Base-by-base conservation (phyloP, 2,888 invertebrate species). In the Sepioteuthis lessoniana region DNA sequence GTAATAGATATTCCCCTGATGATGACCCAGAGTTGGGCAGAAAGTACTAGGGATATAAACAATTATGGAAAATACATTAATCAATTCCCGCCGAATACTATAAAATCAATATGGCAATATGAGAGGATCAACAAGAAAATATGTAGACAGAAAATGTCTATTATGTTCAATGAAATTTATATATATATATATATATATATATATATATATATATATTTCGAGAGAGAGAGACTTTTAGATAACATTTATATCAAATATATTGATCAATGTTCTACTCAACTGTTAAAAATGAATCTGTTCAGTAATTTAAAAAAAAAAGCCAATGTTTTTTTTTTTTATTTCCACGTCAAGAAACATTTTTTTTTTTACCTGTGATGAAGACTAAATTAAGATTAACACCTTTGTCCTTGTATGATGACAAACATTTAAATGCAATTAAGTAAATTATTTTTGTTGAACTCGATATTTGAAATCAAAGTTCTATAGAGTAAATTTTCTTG, bases 381-480 rank as follows among this genome's bases (percentile, higher is more conserved):
- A 76, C 76, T 16, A 76, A 76, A 76, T 76, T 76, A 76, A 76
- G 76, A 76, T 76, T 76, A 76, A 76, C 76, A 76, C 76, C 76
- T 76, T 76, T 35, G 76, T 76, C n/a, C n/a, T 19, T 76, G n/a
- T 76, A 35, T n/a, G n/a, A 76, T 55, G 55, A 55, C 55, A 76
- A 76, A 76, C 76, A 76, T 76, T 76, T 76, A 35, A 76, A 35
- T 76, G 76, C 76, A 76, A 76, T 76, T 76, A 76, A 76, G 76
- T 76, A 76, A 76, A 76, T 76, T n/a, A 76, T 76, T 76, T 76
- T 76, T 76, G 13, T 76, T 76, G 76, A 76, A 76, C 76, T 76
- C 76, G 31, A 76, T 35, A 13, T 76, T 76, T 76, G 76, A 76
- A 76, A 76, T 35, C 76, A 35, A 16, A 13, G 31, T 76, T 76